A percentile compares a stretch with the other conserved stretches of the same genome.
Evolutionary conservation across 2,797 vertebrate genomes (phyloP).

Genomic region (Cuniculus paca): DNA sequence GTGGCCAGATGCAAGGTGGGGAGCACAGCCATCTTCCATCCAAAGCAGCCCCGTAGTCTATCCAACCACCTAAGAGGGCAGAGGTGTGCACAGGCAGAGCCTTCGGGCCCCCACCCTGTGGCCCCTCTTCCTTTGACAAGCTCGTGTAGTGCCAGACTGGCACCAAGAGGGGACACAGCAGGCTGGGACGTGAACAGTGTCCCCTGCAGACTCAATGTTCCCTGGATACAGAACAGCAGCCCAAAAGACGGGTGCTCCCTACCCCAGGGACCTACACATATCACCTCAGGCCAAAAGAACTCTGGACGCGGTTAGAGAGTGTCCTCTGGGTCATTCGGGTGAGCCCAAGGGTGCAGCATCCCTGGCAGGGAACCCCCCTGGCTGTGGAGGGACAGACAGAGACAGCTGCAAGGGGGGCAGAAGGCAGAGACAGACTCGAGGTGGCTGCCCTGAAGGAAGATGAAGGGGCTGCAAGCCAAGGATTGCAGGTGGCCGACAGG

Average conservation of each 20-base stretch:
- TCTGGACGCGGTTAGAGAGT: background rate
- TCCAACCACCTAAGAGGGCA: background rate
- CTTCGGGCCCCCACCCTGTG: background rate
- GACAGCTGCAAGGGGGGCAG: background rate
- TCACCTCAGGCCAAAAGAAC: background rate
- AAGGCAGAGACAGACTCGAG: background rate
- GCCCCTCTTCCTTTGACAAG: background rate
- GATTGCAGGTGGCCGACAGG: background rate
- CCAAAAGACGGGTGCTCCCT: background rate
- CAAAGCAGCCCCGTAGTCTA: background rate
- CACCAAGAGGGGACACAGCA: background rate
- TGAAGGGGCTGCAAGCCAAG: background rate
- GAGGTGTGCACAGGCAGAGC: accelerated
- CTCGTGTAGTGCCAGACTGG: background rate
- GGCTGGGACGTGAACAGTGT: accelerated
- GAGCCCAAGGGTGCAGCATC: background rate
- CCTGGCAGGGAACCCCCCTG: background rate
- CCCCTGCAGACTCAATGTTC: background rate
- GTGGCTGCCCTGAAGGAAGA: background rate
- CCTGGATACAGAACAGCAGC: background rate
- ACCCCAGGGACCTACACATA: background rate
- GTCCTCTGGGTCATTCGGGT: background rate
- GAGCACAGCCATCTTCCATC: background rate
- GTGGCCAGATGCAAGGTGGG: background rate
- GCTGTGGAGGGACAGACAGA: background rate